Conservation (phyloP, 2,888 invertebrate genomes). For the Sialis lutaria region DNA sequence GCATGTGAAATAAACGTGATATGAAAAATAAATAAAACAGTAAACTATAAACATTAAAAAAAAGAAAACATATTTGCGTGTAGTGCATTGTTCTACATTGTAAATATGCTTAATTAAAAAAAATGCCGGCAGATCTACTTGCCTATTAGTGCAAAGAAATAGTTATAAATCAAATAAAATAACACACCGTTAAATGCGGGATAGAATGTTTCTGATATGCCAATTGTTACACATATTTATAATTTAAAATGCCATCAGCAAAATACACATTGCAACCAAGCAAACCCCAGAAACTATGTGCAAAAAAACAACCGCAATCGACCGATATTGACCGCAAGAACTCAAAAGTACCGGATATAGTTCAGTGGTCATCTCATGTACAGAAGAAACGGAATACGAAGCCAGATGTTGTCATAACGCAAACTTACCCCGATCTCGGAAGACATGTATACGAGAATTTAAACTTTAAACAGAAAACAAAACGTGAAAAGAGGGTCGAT, state of each 20-base stretch:
- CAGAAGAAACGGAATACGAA: neutral
- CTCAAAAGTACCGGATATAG: conserved; percentile 1
- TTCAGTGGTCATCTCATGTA: neutral
- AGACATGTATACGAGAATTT: conserved; percentile 31
- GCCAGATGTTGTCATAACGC: conserved; percentile 2
- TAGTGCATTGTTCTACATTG: no score
- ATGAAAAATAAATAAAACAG: no score
- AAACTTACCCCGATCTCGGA: conserved; percentile 1
- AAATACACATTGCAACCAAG: conserved; percentile 14
- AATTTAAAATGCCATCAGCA: conserved; percentile 15
- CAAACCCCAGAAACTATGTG: conserved; percentile 15
- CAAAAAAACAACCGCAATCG: conserved; percentile 19
- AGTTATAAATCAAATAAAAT: neutral
- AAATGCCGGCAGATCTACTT: neutral
- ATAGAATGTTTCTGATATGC: neutral
- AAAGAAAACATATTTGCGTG: no score
- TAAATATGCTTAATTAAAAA: no score
- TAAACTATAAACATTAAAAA: no score
- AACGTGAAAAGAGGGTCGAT: no score
- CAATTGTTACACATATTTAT: neutral
- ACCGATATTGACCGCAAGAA: conserved; percentile 10
- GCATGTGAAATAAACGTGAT: no score
- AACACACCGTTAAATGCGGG: no score
- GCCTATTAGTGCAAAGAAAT: neutral
- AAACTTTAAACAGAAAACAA: conserved; percentile 13